Conservation (phyloP, 2,888 invertebrate genomes). For the Apeira syringaria region DNA sequence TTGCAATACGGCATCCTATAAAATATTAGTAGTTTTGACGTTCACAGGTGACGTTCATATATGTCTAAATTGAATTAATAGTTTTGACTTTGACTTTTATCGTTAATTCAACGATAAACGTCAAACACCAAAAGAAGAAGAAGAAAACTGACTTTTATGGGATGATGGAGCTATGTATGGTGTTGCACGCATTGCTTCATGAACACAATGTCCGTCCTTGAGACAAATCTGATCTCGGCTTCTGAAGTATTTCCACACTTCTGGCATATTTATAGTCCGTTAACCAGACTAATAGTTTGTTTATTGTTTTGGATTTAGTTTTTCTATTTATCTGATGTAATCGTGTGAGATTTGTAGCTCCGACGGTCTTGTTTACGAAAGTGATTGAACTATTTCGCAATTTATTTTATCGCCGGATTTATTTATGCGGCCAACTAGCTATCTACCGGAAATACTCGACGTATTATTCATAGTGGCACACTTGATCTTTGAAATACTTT, state of each 20-base stretch:
- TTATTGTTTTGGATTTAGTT: constrained; percentile 52
- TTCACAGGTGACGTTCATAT: no score
- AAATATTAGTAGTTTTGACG: no score
- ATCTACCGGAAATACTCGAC: constrained; percentile 11
- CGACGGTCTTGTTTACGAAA: constrained; percentile 26
- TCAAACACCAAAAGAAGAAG: no score
- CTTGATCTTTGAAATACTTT: constrained; percentile 6
- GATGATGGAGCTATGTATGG: no score
- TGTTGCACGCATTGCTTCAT: no score
- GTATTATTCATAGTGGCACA: constrained; percentile 10
- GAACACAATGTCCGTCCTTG: constrained; percentile 34
- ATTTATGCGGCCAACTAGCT: constrained; percentile 9
- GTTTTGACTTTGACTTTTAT: no score
- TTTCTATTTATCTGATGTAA: constrained; percentile 35
- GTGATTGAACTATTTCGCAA: constrained; percentile 18
- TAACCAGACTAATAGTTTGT: constrained; percentile 56
- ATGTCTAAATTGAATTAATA: no score
- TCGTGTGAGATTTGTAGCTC: constrained; percentile 36
- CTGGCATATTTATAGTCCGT: constrained; percentile 53
- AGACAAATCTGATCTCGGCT: constrained; percentile 31
- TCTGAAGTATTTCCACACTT: constrained; percentile 40
- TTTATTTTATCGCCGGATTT: constrained; percentile 16
- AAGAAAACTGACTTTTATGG: no score
- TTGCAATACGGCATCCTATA: no score
- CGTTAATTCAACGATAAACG: no score